Percentiles rank a stretch among this genome's conserved stretches.
These are phyloP conservation scores for Rhynchopsitta pachyrhyncha DNA, from an alignment of 2,113 vertebrate species.

Conservation along the genomic window DNA sequence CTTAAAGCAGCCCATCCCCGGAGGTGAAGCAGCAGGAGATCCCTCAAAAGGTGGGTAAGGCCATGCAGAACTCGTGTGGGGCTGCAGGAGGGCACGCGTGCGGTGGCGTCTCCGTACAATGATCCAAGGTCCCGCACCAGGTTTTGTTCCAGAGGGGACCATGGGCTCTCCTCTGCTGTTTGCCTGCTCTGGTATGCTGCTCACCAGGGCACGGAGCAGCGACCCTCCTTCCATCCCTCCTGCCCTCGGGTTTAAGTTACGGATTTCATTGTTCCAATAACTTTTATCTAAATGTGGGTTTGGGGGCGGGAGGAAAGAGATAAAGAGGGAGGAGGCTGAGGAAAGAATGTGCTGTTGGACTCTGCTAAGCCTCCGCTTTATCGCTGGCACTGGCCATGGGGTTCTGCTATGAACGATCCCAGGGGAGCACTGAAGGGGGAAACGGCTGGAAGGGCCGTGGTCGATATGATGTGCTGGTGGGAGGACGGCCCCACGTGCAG, in stretches of 20 bases:
- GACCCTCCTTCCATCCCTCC: not conserved
- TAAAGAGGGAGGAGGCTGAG: constrained; percentile 50
- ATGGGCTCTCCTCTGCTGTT: not conserved
- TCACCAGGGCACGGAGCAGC: not conserved
- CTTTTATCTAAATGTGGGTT: constrained; percentile 20
- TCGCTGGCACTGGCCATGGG: not conserved
- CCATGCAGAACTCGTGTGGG: rapidly evolving
- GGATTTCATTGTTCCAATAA: constrained; percentile 50
- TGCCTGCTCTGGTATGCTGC: not conserved
- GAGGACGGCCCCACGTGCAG: not conserved
- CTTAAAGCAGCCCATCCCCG: not conserved
- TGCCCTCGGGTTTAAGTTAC: not conserved
- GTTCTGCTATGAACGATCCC: not conserved
- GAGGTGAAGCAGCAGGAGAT: not conserved
- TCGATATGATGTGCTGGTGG: rapidly evolving
- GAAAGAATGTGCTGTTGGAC: constrained; percentile 45
- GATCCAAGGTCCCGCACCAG: not conserved
- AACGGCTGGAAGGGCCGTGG: not conserved
- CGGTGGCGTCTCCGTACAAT: not conserved
- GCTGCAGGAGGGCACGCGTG: not conserved
- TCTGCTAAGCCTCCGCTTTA: not conserved
- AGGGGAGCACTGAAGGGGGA: not conserved
- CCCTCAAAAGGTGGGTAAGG: not conserved
- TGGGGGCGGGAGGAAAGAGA: not conserved
- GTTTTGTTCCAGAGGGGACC: not conserved